phyloP scores from a whole-genome alignment of 1,140 invertebrate species.

The Ceratosolen solmsi region DNA sequence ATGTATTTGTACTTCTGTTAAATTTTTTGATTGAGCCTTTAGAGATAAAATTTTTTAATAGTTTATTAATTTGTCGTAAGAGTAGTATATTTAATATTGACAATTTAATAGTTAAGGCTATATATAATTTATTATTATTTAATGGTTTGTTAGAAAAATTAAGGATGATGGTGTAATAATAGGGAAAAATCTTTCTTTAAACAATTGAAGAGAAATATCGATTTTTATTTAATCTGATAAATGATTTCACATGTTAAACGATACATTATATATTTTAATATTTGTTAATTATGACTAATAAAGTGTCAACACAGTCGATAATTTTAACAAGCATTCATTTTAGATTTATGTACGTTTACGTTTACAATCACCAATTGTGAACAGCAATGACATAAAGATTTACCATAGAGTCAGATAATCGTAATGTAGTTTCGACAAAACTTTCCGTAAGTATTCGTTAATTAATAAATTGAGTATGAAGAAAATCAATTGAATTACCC shows the following conservation, averaged over 20 bases:
- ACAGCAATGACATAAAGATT: conserved; percentile 49
- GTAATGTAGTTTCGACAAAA: conserved; percentile 3
- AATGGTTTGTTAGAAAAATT: no score
- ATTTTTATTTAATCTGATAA: conserved; percentile 48
- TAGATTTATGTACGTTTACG: conserved; percentile 40
- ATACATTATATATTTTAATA: conserved; percentile 43
- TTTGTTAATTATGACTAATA: conserved; percentile 30
- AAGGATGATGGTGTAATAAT: conserved; percentile 12
- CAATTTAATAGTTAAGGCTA: no score
- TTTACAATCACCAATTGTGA: conserved; percentile 45
- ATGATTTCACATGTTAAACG: conserved; percentile 46
- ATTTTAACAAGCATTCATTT: conserved; percentile 38
- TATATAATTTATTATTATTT: no score
- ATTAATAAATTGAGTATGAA: not conserved
- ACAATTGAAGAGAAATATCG: conserved; percentile 44
- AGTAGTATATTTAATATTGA: no score
- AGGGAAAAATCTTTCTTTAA: conserved; percentile 7
- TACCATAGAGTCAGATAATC: conserved; percentile 37
- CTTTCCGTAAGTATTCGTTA: not conserved
- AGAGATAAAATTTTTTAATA: no score
- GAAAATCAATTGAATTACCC: not conserved
- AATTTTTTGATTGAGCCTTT: no score
- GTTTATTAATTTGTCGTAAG: no score
- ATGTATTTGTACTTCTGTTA: no score
- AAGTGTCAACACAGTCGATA: conserved; percentile 42